phyloP scores from a whole-genome alignment of 2,113 vertebrate species.

The Planiliza haematocheilus region DNA sequence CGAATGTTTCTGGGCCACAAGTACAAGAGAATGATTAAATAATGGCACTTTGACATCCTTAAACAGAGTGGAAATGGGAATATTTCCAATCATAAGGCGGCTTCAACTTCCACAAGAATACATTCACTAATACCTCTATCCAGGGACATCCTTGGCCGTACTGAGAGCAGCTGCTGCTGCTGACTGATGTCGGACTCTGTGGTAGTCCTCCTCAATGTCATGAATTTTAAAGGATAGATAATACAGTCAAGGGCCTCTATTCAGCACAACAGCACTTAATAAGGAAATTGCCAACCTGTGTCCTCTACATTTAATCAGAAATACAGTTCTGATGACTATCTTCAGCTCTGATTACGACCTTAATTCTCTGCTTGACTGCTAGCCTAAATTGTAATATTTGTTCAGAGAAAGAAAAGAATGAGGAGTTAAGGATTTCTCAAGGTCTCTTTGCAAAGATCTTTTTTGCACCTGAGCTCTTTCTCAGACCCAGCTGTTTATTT shows the following conservation, averaged over 20 bases:
- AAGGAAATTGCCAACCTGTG: slow-evolving; percentile 67
- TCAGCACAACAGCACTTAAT: slow-evolving; percentile 77
- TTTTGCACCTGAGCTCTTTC: slow-evolving; percentile 6
- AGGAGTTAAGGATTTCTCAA: slow-evolving; percentile 41
- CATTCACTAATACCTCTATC: slow-evolving; percentile 42
- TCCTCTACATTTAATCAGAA: slow-evolving; percentile 68
- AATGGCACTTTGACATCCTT: slow-evolving; percentile 37
- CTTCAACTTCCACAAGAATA: slow-evolving; percentile 48
- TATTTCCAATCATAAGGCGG: slow-evolving; percentile 17
- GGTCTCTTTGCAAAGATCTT: slow-evolving; percentile 43
- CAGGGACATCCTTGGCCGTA: slow-evolving; percentile 33
- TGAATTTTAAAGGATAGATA: slow-evolving; percentile 78
- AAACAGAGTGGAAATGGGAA: slow-evolving; percentile 4
- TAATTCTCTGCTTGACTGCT: slow-evolving; percentile 70
- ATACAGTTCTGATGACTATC: slow-evolving; percentile 73
- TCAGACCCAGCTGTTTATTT: slow-evolving; percentile 12
- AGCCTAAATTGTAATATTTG: slow-evolving; percentile 52
- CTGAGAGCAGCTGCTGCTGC: slow-evolving; percentile 34
- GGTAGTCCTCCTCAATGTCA: slow-evolving; percentile 71
- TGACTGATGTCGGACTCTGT: slow-evolving; percentile 60
- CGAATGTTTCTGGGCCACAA: slow-evolving; percentile 12
- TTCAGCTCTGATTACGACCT: slow-evolving; percentile 64
- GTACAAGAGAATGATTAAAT: slow-evolving; percentile 25
- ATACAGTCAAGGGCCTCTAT: slow-evolving; percentile 76
- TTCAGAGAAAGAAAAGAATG: slow-evolving; percentile 46